Evolutionary conservation across 2,888 invertebrate genomes (phyloP).

Genomic region (Punctoribates punctum): DNA sequence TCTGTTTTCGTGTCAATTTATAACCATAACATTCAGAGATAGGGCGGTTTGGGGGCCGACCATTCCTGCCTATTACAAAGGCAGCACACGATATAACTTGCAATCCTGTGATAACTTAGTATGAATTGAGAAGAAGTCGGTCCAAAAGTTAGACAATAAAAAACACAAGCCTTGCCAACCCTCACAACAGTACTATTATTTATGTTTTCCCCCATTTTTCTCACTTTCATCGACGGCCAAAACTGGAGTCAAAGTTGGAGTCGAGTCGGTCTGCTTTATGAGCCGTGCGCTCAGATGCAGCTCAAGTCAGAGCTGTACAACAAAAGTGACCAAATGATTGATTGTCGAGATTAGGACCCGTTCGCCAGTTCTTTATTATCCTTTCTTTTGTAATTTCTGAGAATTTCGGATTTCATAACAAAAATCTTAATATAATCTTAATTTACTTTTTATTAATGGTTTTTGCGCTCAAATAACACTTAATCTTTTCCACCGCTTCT

Average conservation of each 20-base stretch:
- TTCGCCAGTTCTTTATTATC: conserved; percentile 30
- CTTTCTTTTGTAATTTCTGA: conserved; percentile 23
- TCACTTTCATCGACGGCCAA: conserved; percentile 21
- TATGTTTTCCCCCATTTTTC: conserved; percentile 29
- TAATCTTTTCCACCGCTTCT: neutral
- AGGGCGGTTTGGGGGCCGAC: conserved; percentile 30
- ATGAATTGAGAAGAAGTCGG: conserved; percentile 1
- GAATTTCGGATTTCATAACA: conserved; percentile 34
- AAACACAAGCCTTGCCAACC: conserved; percentile 12
- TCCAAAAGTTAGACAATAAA: conserved; percentile 24
- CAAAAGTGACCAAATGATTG: conserved; percentile 36
- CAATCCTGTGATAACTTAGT: conserved; percentile 18
- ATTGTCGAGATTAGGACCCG: conserved; percentile 34
- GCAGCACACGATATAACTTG: conserved; percentile 32
- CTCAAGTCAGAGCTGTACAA: neutral
- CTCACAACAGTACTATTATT: neutral
- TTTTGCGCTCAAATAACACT: conserved; percentile 1
- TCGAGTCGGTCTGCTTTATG: conserved; percentile 8
- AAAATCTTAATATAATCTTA: conserved; percentile 36
- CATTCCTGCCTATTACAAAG: conserved; percentile 36
- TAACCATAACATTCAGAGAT: conserved; percentile 34
- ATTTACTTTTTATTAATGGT: conserved; percentile 33
- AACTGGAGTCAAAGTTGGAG: conserved; percentile 10
- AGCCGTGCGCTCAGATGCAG: neutral
- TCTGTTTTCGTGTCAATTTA: conserved; percentile 36